Evolutionary conservation across 1,140 invertebrate species (phyloP).

Genomic region (Aricia agestis): DNA sequence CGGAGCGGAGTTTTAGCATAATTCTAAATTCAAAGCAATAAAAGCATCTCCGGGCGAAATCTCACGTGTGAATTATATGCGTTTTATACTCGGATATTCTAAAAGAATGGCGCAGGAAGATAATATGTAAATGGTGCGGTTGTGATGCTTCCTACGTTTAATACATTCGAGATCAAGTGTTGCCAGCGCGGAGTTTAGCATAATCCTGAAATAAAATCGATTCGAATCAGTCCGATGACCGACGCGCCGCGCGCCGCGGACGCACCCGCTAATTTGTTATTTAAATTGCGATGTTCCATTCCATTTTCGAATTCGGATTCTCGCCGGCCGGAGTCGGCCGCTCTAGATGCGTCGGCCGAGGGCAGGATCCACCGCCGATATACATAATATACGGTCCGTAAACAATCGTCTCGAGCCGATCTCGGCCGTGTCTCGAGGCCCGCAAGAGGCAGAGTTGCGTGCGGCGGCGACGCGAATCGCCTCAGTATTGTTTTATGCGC

Average conservation of each 20-base stretch:
- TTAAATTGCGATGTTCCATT: conserved; percentile 65
- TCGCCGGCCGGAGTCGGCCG: conserved; percentile 29
- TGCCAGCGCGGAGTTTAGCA: conserved; percentile 27
- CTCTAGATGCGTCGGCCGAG: conserved; percentile 50
- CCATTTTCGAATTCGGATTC: conserved; percentile 60
- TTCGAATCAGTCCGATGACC: conserved; percentile 41
- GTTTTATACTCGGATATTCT: background rate
- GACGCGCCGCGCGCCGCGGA: conserved; percentile 59
- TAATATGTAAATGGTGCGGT: background rate
- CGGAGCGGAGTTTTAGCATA: background rate
- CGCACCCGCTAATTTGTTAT: conserved; percentile 68
- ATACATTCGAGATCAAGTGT: conserved; percentile 22
- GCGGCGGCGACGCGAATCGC: background rate
- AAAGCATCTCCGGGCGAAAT: background rate
- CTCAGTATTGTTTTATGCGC: conserved; percentile 65
- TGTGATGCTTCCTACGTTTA: conserved; percentile 8
- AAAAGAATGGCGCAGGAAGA: background rate
- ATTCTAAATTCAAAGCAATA: background rate
- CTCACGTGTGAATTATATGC: background rate
- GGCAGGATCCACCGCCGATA: background rate
- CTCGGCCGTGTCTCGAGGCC: conserved; percentile 22
- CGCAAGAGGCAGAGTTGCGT: conserved; percentile 2
- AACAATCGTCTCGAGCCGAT: conserved; percentile 21
- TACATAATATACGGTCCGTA: background rate
- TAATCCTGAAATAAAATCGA: conserved; percentile 36